Evolutionary conservation across 2,888 invertebrate genomes (phyloP).

Genomic region (Apomyelois bistriatella): DNA sequence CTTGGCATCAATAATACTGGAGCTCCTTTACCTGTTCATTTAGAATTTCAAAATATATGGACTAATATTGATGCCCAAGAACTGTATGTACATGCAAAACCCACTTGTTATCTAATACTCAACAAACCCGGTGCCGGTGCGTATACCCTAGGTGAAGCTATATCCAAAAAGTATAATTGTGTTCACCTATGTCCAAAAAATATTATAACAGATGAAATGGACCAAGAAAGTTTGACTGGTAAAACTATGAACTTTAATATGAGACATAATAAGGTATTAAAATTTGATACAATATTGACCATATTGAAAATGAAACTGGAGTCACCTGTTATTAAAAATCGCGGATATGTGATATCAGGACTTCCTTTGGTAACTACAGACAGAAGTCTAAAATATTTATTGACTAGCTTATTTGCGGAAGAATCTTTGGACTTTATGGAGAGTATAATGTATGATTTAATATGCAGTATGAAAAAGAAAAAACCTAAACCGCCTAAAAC

Average conservation of each 20-base stretch:
- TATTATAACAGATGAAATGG: conserved; percentile 79
- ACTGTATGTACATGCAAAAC: conserved; percentile 66
- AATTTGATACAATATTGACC: conserved; percentile 68
- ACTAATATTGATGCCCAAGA: conserved; percentile 75
- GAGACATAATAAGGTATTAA: conserved; percentile 70
- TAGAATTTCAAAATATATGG: conserved; percentile 53
- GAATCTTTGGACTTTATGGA: conserved; percentile 42
- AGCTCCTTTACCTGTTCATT: conserved; percentile 38
- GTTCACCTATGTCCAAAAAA: conserved; percentile 79
- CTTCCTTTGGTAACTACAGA: conserved; percentile 80
- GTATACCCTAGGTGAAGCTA: conserved; percentile 71
- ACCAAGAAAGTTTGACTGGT: conserved; percentile 76
- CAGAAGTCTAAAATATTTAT: conserved; percentile 33
- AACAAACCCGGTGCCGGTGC: conserved; percentile 80
- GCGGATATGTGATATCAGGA: conserved; percentile 84
- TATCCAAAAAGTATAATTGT: conserved; percentile 79
- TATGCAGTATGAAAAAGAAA: conserved; percentile 51
- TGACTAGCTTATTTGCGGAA: conserved; percentile 46
- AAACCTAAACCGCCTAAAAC: conserved; percentile 33
- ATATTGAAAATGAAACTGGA: conserved; percentile 75
- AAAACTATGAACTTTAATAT: conserved; percentile 80
- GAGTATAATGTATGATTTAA: conserved; percentile 44
- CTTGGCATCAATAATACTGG: conserved; percentile 60
- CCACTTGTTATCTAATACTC: conserved; percentile 79
- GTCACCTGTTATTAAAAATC: conserved; percentile 72